Base-by-base conservation (phyloP, 2,113 vertebrate species). In the Megaceryle maxima region DNA sequence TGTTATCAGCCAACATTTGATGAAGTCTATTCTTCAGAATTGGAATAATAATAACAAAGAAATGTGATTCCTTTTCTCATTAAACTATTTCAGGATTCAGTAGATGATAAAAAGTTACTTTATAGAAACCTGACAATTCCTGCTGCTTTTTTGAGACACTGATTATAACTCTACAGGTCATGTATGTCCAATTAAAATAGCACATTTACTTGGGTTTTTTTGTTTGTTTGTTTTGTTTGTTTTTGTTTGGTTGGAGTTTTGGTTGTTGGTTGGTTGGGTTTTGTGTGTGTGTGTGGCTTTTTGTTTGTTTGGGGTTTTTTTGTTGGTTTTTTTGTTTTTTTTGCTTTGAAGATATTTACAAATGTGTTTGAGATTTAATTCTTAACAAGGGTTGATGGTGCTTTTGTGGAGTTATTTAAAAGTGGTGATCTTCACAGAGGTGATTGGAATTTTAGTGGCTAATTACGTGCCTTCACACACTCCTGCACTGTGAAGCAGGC, bases 141-240 rank as follows among this genome's bases (percentile, higher is more conserved):
- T 43, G 35, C 18, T 59, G 24, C 12, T 70, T 77, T 53, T 79
- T 31, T 57, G 35, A 76, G 60, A 20, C 50, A 64, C 22, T 5
- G 25, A 50, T 6, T 84, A 50, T 10, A 5, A 74, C 14, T 74
- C 9, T 33, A 31, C 0, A 1, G 33, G 18, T 63, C 1, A 0
- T 11, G 19, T 67, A 59, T 60, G 75, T 87, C 51, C 57, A 55
- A 53, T 28, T 70, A 46, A 75, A 75, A 74, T 22, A 2, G 16
- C 24, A 4, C 8, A 11, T 33, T 53, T 46, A 66, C 4, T 66
- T 9, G 39, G 39, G 39, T 41, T 41, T 41, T 41, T 41, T 41
- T 11, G 39, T 41, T 41, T 10, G 39, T 41, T 41, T 10, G 8
- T 41, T 41, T 41, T 41, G 39, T 41, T 41, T 37, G 37, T 37